Conservation (phyloP, 2,113 vertebrate species). For the Leucopternis melanops region DNA sequence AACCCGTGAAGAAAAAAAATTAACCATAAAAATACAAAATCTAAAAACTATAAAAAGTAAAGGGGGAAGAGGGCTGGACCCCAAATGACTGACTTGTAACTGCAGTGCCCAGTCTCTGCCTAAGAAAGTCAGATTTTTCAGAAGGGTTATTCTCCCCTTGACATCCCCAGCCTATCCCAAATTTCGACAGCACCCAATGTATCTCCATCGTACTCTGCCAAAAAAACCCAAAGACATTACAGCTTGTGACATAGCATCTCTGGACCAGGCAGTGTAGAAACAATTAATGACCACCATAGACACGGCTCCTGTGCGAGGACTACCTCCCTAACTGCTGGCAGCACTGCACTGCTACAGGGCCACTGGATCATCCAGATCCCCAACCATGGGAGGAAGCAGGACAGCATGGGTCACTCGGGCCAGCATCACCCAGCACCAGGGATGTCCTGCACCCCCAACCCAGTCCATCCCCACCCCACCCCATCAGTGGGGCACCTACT, state of each 20-base stretch:
- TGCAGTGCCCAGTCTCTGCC: neutral
- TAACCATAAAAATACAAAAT: neutral
- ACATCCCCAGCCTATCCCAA: neutral
- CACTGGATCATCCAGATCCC: neutral
- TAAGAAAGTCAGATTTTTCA: neutral
- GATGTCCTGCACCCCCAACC: neutral
- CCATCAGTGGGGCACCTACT: rapidly evolving
- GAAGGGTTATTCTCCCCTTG: neutral
- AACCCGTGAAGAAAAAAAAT: neutral
- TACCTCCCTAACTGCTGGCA: neutral
- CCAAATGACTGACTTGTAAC: neutral
- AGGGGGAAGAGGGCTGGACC: neutral
- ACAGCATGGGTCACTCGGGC: rapidly evolving
- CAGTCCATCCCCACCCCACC: neutral
- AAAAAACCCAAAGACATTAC: neutral
- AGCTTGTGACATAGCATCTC: neutral
- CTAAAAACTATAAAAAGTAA: neutral
- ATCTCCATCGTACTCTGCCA: neutral
- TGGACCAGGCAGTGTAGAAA: neutral
- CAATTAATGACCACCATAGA: neutral
- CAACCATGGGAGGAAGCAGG: rapidly evolving
- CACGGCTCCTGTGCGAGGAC: neutral
- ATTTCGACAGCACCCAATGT: neutral
- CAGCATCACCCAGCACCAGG: neutral
- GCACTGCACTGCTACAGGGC: neutral